Base-by-base conservation (phyloP, 2,888 invertebrate genomes). In the Zaprionus lineosus region DNA sequence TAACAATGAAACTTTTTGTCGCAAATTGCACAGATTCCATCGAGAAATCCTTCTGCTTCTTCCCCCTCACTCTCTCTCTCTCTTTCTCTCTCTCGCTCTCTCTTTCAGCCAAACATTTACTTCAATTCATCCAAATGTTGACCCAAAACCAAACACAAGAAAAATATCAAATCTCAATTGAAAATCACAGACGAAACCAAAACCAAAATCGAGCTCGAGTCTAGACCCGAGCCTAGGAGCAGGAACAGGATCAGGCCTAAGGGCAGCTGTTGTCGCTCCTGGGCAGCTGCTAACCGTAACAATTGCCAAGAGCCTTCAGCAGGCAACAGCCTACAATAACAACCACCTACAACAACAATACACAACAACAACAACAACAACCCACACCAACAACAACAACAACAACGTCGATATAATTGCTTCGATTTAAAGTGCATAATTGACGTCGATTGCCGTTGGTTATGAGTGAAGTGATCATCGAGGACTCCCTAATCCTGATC, bases 351-450 rank as follows among this genome's bases (percentile, higher is more conserved):
- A 46, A 28, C 28, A 16, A 31, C 12, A 33, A 11, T 11, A 9
- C n/a, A 18, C 26, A 51, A 11, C 26, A 28, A 24, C 33, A 41
- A 21, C 14, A 40, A 9, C 46, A 31, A 21, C 39, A 28, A 9
- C n/a, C n/a, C n/a, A n/a, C 6, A 36, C 16, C 40, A 39, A 15
- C 41, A 16, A 18, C 26, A 40, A 2, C 15, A 31, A 3, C 18
- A 46, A 7, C 34, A 36, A 26, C 37, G 52, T 21, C 41, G 33
- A 24, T 28, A 40, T 12, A 48, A 79, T 68, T n/a, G n/a, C n/a
- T n/a, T n/a, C n/a, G 73, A 77, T 75, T 79, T 62, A 16, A 66
- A 72, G 74, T 68, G 55, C 68, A 64, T 79, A 83, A 83, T 79
- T 79, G 79, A 61, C 68, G 64, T 63, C 47, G 74, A 59, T 65